phyloP scores from a whole-genome alignment of 2,797 vertebrate genomes.

The Dromococcyx pavoninus region DNA sequence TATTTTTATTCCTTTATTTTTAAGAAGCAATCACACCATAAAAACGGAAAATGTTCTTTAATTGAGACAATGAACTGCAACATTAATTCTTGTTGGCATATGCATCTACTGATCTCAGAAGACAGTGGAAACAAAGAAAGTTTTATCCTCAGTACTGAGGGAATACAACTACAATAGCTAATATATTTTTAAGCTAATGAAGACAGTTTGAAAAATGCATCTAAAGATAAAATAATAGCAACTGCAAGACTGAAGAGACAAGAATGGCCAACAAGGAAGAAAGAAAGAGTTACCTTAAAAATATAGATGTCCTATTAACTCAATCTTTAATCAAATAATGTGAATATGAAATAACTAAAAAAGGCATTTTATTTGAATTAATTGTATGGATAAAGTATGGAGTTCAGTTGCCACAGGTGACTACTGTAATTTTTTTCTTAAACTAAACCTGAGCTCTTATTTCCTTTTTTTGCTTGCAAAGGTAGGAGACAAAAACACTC shows the following conservation, averaged over 20 bases:
- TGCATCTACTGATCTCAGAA: background rate
- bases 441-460: background rate
- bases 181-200: background rate
- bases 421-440: background rate
- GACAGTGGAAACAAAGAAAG: background rate
- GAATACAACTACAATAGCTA: background rate
- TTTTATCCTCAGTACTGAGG: background rate
- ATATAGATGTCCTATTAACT: background rate
- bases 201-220: background rate
- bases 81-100: background rate
- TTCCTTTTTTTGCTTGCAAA: background rate
- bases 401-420: background rate
- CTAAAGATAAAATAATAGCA: background rate
- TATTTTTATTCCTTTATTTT: background rate
- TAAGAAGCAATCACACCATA: background rate
- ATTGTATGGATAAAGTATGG: background rate
- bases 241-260: background rate
- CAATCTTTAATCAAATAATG: background rate
- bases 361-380: background rate
- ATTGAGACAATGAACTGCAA: background rate
- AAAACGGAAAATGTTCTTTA: background rate
- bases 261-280: background rate
- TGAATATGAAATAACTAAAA: background rate
- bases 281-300: background rate
- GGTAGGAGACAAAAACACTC: background rate